A percentile compares a stretch with the other conserved stretches of the same genome.
phyloP scores from a whole-genome alignment of 2,888 invertebrate species.

The Hydraecia micacea region DNA sequence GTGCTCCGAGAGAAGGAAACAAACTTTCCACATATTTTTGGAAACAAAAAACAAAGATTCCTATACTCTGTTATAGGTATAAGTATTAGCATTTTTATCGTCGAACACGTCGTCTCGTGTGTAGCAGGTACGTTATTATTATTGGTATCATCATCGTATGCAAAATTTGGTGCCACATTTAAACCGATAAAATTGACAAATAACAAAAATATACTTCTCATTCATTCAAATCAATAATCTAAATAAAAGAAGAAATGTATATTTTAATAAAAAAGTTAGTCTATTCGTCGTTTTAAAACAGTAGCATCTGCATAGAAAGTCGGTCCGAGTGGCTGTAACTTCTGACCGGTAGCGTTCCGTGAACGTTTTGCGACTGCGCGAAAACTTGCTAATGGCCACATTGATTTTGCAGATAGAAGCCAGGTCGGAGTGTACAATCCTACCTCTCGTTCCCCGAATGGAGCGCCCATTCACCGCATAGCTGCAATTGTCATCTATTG shows the following conservation, averaged over 20 bases:
- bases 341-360: constrained; percentile 83
- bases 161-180: constrained; percentile 53
- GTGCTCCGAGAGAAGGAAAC: constrained; percentile 26
- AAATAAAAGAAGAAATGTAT: constrained; percentile 9
- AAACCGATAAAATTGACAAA: constrained; percentile 45
- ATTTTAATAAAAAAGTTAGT: constrained; percentile 5
- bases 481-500: constrained; percentile 71
- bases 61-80: constrained; percentile 65
- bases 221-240: constrained; percentile 19
- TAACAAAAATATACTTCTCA: neutral
- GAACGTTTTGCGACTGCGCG: constrained; percentile 89
- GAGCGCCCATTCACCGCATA: constrained; percentile 69
- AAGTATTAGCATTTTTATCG: constrained; percentile 75
- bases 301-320: constrained; percentile 74
- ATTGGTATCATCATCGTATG: constrained; percentile 61
- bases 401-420: constrained; percentile 91
- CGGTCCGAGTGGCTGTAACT: constrained; percentile 73
- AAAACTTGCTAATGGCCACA: constrained; percentile 90
- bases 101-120: constrained; percentile 68
- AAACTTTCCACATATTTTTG: constrained; percentile 59
- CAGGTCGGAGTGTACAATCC: constrained; percentile 88
- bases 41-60: constrained; percentile 58
- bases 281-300: constrained; percentile 55
- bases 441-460: constrained; percentile 79
- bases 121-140: constrained; percentile 68